These are phyloP conservation scores for Ophonus ardosiacus DNA, from an alignment of 2,888 invertebrate genomes.

Conservation along the genomic window DNA sequence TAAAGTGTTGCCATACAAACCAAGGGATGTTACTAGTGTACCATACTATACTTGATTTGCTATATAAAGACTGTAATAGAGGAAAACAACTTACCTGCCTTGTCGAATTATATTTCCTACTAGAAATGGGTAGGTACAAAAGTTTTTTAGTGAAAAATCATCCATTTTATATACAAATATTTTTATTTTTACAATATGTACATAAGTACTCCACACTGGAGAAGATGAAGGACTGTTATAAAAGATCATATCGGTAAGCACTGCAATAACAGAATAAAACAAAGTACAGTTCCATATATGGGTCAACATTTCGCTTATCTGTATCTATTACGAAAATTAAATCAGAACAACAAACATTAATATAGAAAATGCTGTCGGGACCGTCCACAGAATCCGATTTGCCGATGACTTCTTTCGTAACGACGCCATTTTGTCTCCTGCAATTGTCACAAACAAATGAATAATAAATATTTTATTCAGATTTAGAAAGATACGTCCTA, in stretches of 20 bases:
- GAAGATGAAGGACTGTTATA: slow-evolving; percentile 45
- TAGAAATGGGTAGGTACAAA: neutral
- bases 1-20: no score
- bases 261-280: slow-evolving; percentile 39
- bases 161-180: slow-evolving; percentile 57
- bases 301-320: slow-evolving; percentile 45
- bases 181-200: slow-evolving; percentile 63
- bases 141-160: neutral
- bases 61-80: no score
- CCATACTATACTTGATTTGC: no score
- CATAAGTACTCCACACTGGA: slow-evolving; percentile 54
- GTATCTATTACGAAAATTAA: slow-evolving; percentile 25
- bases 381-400: neutral
- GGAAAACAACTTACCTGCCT: no score
- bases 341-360: slow-evolving; percentile 56
- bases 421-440: slow-evolving; percentile 60
- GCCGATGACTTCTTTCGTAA: slow-evolving; percentile 41
- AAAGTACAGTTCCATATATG: slow-evolving; percentile 46
- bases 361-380: slow-evolving; percentile 52
- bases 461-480: neutral
- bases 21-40: no score
- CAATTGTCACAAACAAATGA: slow-evolving; percentile 18
- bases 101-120: no score
- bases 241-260: slow-evolving; percentile 58
- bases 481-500: neutral